Evolutionary conservation across 2,113 vertebrate species (phyloP), one percentile per base, ranked within the genome.

Genomic region (Scophthalmus maximus): DNA sequence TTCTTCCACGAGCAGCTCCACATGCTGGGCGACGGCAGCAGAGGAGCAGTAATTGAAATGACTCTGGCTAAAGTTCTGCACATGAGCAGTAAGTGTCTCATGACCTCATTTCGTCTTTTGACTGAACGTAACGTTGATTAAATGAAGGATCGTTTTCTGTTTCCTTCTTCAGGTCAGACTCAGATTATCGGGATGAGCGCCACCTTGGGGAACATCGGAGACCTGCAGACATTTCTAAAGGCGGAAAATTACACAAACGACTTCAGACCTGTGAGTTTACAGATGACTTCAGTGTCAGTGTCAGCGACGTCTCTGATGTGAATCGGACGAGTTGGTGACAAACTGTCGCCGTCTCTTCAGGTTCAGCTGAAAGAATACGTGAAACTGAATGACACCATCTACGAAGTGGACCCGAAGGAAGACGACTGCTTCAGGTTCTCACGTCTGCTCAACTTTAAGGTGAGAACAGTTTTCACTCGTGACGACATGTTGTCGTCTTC

Each of bases 161-260:
- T 15, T 40, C 52, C 1, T 12, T 49, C 65, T 81, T 11, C 84
- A 99, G 98, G 91, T 75, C 81, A 71, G 8, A 97, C 95, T 5
- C 98, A 99, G 72, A 94, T 99, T 49, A 94, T 99, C 76, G 98
- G 98, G 4, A 98, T 99, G 97, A 99, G 97, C 79, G 98, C 98
- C 68, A 99, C 98, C 0, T 84, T 99, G 83, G 96, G 92, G 60
- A 99, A 99, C 17, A 94, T 97, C 53, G 84, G 73, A 74, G 98
- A 99, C 75, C 91, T 99, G n/a, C 95, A 97, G 90, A 89, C 71
- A 40, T 99, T 99, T 79, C 84, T 99, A 58, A 94, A 82, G 79
- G 98, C 98, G 0, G 97, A 99, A 10, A 96, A 96, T 81, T 99
- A 97, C 69, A 92, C 88, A 0, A 95, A 85, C 60, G 90, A 95